Evolutionary conservation across 1,140 invertebrate species (phyloP).

Genomic region (Drosophila kanapiae): DNA sequence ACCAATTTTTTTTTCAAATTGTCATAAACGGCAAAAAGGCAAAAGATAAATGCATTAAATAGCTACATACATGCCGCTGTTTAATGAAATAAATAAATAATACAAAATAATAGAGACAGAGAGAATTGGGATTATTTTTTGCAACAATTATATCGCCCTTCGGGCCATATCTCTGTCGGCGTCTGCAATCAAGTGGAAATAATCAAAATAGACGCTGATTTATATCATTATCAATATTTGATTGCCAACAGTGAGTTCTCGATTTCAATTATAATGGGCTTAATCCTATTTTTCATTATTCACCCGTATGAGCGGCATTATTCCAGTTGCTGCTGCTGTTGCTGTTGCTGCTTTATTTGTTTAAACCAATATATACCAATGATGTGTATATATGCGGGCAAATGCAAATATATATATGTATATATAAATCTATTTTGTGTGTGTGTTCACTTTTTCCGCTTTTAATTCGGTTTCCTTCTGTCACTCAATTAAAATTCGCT

Average conservation of each 20-base stretch:
- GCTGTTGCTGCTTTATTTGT: constrained; percentile 34
- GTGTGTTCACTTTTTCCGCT: constrained; percentile 29
- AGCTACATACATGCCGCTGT: neutral
- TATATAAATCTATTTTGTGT: constrained; percentile 18
- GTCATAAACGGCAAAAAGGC: neutral
- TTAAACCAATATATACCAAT: constrained; percentile 18
- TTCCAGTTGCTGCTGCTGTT: constrained; percentile 30
- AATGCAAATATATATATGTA: constrained; percentile 13
- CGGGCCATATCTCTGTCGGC: neutral
- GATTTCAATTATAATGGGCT: constrained; percentile 35
- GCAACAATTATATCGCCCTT: constrained; percentile 5
- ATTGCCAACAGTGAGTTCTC: constrained; percentile 38
- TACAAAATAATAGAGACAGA: constrained; percentile 4
- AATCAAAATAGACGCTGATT: constrained; percentile 31
- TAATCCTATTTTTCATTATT: constrained; percentile 61
- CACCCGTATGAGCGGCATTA: constrained; percentile 67
- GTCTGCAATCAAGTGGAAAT: constrained; percentile 27
- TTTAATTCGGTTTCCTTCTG: constrained; percentile 32
- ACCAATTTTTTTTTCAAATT: neutral
- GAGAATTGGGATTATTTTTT: neutral
- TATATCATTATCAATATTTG: constrained; percentile 50
- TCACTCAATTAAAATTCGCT: constrained; percentile 54
- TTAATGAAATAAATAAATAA: constrained; percentile 29
- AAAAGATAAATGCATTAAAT: constrained; percentile 1
- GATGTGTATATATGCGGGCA: constrained; percentile 11